Conservation (phyloP, 2,888 invertebrate species). For the Gonocerus acuteangulatus region DNA sequence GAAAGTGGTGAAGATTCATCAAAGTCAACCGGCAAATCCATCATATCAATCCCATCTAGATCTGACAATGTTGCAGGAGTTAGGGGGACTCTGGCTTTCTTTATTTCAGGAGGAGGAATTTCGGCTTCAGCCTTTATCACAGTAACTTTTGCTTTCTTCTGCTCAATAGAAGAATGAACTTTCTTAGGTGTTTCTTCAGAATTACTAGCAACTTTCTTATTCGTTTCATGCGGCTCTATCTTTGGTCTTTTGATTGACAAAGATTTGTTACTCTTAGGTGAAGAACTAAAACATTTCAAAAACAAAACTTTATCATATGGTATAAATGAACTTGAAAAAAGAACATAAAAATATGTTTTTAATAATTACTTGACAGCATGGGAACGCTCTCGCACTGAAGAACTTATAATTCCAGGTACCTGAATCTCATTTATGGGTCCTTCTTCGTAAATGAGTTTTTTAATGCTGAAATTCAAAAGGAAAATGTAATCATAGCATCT, state of each 20-base stretch:
- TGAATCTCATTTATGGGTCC: too few relatives aligned
- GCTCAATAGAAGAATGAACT: not conserved
- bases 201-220: not conserved
- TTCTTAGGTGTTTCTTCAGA: constrained; percentile 4
- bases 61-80: constrained; percentile 42
- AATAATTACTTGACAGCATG: too few relatives aligned
- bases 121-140: constrained; percentile 21
- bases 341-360: too few relatives aligned
- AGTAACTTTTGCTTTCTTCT: constrained; percentile 20
- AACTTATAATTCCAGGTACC: too few relatives aligned
- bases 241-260: constrained; percentile 2
- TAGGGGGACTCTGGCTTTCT: constrained; percentile 9
- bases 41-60: constrained; percentile 61
- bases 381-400: too few relatives aligned
- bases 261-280: constrained; percentile 22
- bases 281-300: constrained; percentile 20
- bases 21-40: constrained; percentile 67
- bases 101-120: constrained; percentile 23
- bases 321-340: too few relatives aligned
- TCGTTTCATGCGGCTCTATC: not conserved
- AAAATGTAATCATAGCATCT: too few relatives aligned
- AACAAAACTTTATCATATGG: too few relatives aligned
- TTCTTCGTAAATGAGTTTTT: too few relatives aligned
- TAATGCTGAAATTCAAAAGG: too few relatives aligned
- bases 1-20: constrained; percentile 51